Evolutionary conservation across 2,888 invertebrate genomes (phyloP).

Genomic region (Hoplodrina ambigua): DNA sequence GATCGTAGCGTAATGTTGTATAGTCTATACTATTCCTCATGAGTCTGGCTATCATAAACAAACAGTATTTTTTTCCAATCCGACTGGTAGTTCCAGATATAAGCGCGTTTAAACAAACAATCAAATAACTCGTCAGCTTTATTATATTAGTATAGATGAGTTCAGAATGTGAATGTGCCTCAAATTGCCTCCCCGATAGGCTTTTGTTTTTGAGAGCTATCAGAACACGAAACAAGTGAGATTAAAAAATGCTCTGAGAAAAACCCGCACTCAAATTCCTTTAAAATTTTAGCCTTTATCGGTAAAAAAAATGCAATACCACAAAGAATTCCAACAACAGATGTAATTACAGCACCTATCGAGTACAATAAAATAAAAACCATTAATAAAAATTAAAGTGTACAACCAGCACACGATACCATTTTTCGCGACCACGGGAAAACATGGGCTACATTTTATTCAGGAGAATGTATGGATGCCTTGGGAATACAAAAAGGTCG

Average conservation of each 20-base stretch:
- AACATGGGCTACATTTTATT: constrained; percentile 49
- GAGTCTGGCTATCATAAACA: too few species aligned
- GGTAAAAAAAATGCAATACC: too few species aligned
- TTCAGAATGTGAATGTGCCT: too few species aligned
- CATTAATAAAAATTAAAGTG: constrained; percentile 25
- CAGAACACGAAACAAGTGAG: not conserved
- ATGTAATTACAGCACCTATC: not conserved
- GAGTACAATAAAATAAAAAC: constrained; percentile 21
- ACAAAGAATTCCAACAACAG: not conserved
- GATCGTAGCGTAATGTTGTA: too few species aligned
- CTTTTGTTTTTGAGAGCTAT: not conserved
- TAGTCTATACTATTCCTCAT: too few species aligned
- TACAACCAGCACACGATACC: constrained; percentile 10
- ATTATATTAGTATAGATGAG: too few species aligned
- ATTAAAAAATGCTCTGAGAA: not conserved
- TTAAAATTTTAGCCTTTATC: constrained; percentile 5
- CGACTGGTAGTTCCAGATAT: too few species aligned
- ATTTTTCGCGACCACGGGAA: constrained; percentile 24
- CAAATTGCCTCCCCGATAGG: too few species aligned
- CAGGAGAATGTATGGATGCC: constrained; percentile 54
- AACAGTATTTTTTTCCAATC: too few species aligned
- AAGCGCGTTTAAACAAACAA: too few species aligned
- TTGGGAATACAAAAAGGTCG: constrained; percentile 40
- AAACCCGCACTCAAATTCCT: not conserved
- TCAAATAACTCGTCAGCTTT: too few species aligned